Evolutionary conservation across 1,140 invertebrate species (phyloP).

Genomic region (Parasteatoda tepidariorum): DNA sequence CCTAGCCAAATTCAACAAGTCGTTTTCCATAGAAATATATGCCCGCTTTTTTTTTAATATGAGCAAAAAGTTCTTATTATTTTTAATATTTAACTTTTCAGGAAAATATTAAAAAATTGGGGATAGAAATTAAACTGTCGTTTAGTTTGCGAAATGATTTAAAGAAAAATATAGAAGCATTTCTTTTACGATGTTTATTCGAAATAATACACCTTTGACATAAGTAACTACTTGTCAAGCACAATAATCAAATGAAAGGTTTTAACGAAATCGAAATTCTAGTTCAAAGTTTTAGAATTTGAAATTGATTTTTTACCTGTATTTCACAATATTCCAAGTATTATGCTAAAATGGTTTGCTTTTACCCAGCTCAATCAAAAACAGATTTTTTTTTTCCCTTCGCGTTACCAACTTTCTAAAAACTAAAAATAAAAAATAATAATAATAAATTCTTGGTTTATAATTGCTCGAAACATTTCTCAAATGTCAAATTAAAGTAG

Average conservation of each 20-base stretch:
- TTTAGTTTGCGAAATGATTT: slow-evolving; percentile 37
- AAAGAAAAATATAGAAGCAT: not conserved
- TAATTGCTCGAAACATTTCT: slow-evolving; percentile 49
- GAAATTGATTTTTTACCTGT: not conserved
- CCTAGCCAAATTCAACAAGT: not conserved
- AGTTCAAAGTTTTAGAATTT: slow-evolving; percentile 14
- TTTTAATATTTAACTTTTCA: slow-evolving; percentile 2
- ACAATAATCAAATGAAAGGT: not conserved
- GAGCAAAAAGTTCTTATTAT: not conserved
- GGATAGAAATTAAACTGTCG: slow-evolving; percentile 50
- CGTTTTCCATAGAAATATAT: too few relatives aligned
- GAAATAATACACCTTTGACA: slow-evolving; percentile 28
- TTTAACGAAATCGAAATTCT: slow-evolving; percentile 18
- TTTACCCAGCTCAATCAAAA: not conserved
- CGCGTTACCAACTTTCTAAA: not conserved
- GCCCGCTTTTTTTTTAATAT: not conserved
- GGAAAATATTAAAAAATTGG: slow-evolving; percentile 8
- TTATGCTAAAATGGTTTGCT: slow-evolving; percentile 21
- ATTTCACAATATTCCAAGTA: not conserved
- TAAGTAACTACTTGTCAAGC: slow-evolving; percentile 3
- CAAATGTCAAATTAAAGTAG: slow-evolving; percentile 48
- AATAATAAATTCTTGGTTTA: slow-evolving; percentile 5
- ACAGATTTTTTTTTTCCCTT: not conserved
- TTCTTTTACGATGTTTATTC: too few relatives aligned
- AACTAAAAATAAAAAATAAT: not conserved